Base-by-base conservation (phyloP, 2,888 invertebrate species). In the Drosophila meridionalis region DNA sequence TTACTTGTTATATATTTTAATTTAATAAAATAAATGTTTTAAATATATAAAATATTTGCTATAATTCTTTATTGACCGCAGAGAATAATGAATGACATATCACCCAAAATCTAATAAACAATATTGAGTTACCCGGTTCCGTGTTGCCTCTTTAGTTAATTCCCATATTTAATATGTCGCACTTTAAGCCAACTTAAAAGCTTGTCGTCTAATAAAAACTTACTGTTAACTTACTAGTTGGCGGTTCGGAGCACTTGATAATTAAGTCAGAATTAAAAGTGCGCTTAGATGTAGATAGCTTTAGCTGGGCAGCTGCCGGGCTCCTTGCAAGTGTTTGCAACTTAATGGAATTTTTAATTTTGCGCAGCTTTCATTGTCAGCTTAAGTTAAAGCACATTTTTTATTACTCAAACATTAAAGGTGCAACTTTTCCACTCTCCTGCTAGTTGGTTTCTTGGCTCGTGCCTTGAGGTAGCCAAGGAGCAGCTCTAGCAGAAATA, bases 311-410 rank as follows among this genome's bases (percentile, higher is more conserved):
- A 53, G 55, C 47, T 59, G 53, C 59, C 34, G 50, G 52, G 48
- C 50, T 38, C 40, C 61, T 43, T 76, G 64, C 66, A 65, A 80
- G 69, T 77, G 88, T 69, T 86, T 80, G 81, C 83, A 73, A 75
- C 82, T 87, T 87, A 87, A 89, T 89, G 84, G 89, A 85, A 85
- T 89, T 85, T 85, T 84, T 82, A 85, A 85, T 89, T 82, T 68
- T 56, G 55, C 58, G 26, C 43, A 26, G 62, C 59, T 40, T 40
- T 42, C 61, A 53, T 52, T 66, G 57, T 55, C 65, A 63, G 73
- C 68, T 65, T 58, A 67, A 62, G 74, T 70, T 84, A 74, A 86
- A 73, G 66, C 73, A 56, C 63, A 67, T 71, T 78, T 77, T 74
- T 73, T 68, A 71, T 73, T 67, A 70, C 71, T 70, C 45, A n/a